Conservation (phyloP, 2,797 vertebrate genomes). For the Zonotrichia albicollis region DNA sequence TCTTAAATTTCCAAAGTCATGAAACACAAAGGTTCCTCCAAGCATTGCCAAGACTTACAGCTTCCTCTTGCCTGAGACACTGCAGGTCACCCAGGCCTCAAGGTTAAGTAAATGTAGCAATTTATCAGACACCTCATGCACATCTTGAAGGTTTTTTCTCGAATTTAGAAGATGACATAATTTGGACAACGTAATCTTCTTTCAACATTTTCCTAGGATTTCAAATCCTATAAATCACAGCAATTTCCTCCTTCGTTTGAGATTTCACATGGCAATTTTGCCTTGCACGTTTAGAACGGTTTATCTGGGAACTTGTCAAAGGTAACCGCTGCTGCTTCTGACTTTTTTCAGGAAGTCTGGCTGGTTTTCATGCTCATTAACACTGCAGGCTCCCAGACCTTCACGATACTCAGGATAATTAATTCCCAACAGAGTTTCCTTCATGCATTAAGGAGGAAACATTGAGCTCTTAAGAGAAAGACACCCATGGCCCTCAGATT, state of each 20-base stretch:
- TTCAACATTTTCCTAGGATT: neutral
- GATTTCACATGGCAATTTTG: neutral
- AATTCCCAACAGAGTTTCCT: neutral
- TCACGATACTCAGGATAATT: neutral
- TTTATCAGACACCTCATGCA: neutral
- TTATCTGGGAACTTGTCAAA: constrained; percentile 3
- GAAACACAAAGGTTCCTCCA: neutral
- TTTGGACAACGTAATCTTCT: neutral
- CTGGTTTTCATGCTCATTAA: neutral
- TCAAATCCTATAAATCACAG: neutral
- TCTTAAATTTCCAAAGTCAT: neutral
- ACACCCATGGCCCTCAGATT: neutral
- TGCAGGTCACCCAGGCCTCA: neutral
- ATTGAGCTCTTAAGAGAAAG: neutral
- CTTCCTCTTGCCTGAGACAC: neutral
- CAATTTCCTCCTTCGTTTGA: neutral
- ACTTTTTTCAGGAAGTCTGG: neutral
- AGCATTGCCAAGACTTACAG: neutral
- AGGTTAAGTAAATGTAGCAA: constrained; percentile 14
- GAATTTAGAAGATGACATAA: neutral
- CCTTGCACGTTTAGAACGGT: neutral
- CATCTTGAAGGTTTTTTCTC: neutral
- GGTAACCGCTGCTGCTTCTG: neutral
- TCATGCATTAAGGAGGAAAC: neutral
- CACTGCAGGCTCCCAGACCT: neutral